phyloP scores from a whole-genome alignment of 35 echinoderm and acorn worm genomes.

The Amphiura filiformis region DNA sequence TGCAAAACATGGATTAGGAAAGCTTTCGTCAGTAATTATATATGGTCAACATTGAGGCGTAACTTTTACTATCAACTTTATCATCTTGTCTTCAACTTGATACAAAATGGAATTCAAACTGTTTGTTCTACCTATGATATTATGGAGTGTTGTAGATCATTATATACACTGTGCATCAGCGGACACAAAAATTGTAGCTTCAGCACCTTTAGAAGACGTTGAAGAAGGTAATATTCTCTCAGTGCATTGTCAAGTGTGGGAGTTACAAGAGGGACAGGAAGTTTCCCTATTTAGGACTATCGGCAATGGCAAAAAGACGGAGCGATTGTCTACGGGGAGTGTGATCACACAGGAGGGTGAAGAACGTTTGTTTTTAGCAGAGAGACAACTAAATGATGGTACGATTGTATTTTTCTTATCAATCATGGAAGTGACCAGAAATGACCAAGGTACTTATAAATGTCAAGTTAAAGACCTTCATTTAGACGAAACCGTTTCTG shows the following conservation, averaged over 20 bases:
- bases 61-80: too few species aligned
- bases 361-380: not conserved
- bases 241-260: not conserved
- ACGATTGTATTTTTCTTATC: not conserved
- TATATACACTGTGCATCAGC: not conserved
- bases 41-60: too few species aligned
- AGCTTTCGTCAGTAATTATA: too few species aligned
- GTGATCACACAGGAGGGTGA: not conserved
- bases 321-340: not conserved
- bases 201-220: not conserved
- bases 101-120: too few species aligned
- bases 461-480: not conserved
- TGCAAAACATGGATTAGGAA: too few species aligned
- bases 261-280: not conserved
- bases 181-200: not conserved
- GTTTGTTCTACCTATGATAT: too few species aligned
- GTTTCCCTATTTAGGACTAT: not conserved
- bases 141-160: not conserved
- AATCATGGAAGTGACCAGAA: not conserved
- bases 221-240: not conserved
- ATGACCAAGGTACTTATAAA: not conserved
- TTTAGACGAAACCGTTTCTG: not conserved
- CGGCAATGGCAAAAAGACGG: not conserved
- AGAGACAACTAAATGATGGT: not conserved
- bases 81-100: too few species aligned